phyloP scores from a whole-genome alignment of 2,113 vertebrate genomes.

The Zosterops pallidus region DNA sequence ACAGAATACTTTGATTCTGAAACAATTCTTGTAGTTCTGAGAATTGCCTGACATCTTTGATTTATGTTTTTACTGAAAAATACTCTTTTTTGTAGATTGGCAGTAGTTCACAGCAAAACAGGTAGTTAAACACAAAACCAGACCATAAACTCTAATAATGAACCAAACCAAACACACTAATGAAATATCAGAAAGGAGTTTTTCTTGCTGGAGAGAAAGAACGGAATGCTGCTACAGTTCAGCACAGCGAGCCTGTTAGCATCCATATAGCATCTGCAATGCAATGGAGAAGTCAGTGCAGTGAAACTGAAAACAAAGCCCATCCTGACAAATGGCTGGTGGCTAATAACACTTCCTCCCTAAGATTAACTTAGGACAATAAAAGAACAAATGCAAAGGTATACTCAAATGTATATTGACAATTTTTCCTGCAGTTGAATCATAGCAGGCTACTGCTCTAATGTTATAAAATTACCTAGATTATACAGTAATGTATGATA shows the following conservation, averaged over 20 bases:
- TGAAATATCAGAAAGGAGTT: background rate
- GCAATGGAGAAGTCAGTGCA: background rate
- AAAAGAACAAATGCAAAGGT: background rate
- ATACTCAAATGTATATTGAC: background rate
- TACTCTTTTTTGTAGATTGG: background rate
- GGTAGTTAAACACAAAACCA: background rate
- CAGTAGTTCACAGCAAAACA: background rate
- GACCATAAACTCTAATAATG: background rate
- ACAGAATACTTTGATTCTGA: background rate
- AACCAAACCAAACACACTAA: background rate
- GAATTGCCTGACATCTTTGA: slow-evolving; percentile 2
- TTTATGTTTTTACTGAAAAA: background rate
- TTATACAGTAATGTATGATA: background rate
- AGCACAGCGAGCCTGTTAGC: background rate
- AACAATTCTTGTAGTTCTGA: background rate
- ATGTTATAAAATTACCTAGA: background rate
- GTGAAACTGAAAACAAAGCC: background rate
- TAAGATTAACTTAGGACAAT: background rate
- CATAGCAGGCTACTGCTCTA: background rate
- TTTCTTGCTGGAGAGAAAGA: background rate
- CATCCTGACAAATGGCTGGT: background rate
- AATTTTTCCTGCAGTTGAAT: background rate
- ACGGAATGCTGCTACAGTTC: background rate
- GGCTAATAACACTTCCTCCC: background rate
- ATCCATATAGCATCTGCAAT: background rate